These are phyloP conservation scores for Salvelinus fontinalis DNA, from an alignment of 2,113 vertebrate genomes.

Conservation along the genomic window DNA sequence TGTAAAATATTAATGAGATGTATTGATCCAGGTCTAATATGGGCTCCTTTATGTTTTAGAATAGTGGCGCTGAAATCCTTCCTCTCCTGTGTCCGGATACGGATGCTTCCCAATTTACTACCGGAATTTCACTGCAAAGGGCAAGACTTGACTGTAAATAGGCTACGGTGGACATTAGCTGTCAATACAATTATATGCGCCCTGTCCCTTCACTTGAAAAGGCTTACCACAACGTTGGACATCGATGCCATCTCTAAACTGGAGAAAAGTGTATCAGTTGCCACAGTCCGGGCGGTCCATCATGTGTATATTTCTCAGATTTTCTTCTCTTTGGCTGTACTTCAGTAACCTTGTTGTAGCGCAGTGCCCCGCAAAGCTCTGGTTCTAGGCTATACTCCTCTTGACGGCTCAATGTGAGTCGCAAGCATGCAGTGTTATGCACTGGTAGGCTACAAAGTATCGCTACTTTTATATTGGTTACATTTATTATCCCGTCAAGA, in stretches of 20 bases:
- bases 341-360: slow-evolving; percentile 22
- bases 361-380: not conserved
- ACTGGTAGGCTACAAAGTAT: not conserved
- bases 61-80: not conserved
- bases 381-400: not conserved
- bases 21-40: slow-evolving; percentile 1
- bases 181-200: not conserved
- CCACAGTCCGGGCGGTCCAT: too few species aligned
- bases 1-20: slow-evolving; percentile 35
- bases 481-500: not conserved
- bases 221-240: not conserved
- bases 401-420: too few species aligned
- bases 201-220: not conserved
- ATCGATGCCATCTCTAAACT: not conserved
- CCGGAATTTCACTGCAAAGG: slow-evolving; percentile 31
- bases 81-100: slow-evolving; percentile 28
- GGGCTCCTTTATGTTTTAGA: not conserved
- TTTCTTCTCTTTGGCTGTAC: slow-evolving; percentile 14
- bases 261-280: not conserved
- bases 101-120: slow-evolving; percentile 48
- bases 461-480: slow-evolving; percentile 5
- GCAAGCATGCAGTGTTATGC: too few species aligned
- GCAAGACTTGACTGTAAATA: not conserved
- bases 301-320: not conserved
- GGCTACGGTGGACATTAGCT: not conserved